A percentile compares a stretch with the other conserved stretches of the same genome.
Conservation (phyloP, 2,113 vertebrate genomes). For the Hyperopisus bebe region DNA sequence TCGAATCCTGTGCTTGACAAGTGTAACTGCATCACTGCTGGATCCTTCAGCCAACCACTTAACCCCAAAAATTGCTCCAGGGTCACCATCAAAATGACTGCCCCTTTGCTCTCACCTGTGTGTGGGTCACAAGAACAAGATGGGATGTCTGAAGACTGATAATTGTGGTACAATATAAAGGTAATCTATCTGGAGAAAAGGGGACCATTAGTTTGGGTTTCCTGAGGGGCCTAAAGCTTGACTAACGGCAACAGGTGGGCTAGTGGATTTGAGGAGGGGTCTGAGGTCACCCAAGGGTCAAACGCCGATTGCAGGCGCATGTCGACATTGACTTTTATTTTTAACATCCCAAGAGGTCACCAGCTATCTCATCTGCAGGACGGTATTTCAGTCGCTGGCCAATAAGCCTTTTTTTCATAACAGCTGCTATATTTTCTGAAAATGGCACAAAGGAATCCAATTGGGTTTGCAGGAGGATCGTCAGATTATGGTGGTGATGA, state of each 20-base stretch:
- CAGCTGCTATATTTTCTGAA: not conserved
- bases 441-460: not conserved
- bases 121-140: not conserved
- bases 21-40: not conserved
- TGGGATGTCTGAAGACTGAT: not conserved
- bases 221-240: not conserved
- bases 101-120: not conserved
- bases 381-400: not conserved
- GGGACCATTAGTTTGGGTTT: not conserved
- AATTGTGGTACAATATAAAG: not conserved
- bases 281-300: constrained; percentile 35
- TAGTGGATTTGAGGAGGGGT: constrained; percentile 13
- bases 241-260: constrained; percentile 38
- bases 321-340: constrained; percentile 58
- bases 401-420: not conserved
- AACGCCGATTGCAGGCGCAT: constrained; percentile 41
- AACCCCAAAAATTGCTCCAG: not conserved
- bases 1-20: not conserved
- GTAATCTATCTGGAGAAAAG: not conserved
- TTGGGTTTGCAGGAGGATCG: not conserved
- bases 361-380: not conserved
- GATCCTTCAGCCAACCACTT: not conserved
- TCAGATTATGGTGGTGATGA: not conserved
- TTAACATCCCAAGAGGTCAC: constrained; percentile 42
- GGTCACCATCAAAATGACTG: not conserved